Conservation (phyloP, 1,140 invertebrate species). For the Sinella curviseta region DNA sequence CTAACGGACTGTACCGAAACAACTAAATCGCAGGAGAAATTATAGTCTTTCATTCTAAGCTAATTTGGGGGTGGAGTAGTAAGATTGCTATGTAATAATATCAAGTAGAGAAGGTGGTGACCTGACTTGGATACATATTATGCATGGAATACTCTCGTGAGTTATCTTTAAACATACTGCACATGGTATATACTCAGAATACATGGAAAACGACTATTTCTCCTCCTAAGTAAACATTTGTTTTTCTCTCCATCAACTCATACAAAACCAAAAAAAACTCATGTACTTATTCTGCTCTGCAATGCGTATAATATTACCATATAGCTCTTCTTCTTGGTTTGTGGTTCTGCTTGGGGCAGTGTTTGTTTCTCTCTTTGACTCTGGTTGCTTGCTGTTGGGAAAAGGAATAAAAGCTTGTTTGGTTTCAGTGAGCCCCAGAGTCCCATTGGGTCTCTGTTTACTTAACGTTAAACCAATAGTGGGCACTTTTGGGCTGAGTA, state of each 20-base stretch:
- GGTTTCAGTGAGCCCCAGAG: neutral
- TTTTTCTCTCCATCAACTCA: neutral
- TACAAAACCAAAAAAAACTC: neutral
- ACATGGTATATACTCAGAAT: neutral
- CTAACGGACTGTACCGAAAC: no score
- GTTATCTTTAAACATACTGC: neutral
- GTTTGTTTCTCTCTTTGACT: neutral
- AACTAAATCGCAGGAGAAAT: no score
- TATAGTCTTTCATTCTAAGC: no score
- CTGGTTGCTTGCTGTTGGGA: neutral
- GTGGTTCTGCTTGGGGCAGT: neutral
- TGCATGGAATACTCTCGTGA: no score
- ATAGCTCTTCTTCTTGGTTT: neutral
- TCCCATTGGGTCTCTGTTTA: slow-evolving; percentile 45
- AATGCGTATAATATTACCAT: neutral
- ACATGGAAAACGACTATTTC: neutral
- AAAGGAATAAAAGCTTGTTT: neutral
- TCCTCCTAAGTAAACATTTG: slow-evolving; percentile 24
- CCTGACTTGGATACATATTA: no score
- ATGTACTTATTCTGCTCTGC: neutral
- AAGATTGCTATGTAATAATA: no score
- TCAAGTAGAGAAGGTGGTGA: no score
- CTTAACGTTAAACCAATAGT: slow-evolving; percentile 47
- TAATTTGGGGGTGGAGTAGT: no score
- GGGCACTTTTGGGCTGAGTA: slow-evolving; percentile 36